Base-by-base conservation (phyloP, 1,140 invertebrate genomes). In the Orius laevigatus region DNA sequence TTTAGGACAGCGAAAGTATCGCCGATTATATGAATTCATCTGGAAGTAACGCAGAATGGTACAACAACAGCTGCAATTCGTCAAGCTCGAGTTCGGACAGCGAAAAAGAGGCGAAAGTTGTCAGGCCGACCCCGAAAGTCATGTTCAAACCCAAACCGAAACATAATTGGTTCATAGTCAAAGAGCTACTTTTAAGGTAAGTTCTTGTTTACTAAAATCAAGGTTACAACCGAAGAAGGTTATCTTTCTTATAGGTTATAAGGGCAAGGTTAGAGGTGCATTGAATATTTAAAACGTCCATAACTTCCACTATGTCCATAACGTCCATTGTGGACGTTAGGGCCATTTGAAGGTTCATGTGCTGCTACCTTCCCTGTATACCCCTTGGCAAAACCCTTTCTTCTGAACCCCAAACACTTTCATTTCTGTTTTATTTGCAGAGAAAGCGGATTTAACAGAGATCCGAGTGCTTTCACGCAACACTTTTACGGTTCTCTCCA, bases 401-500 rank as follows among this genome's bases (percentile, higher is more conserved):
- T n/a, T n/a, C n/a, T n/a, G n/a, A n/a, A n/a, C n/a, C n/a, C n/a
- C n/a, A n/a, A n/a, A n/a, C n/a, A n/a, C n/a, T 16, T 16, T 5
- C 3, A 38, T 38, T 71, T 46, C 62, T 67, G 58, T 76, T 78
- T 64, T 55, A 78, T 50, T 61, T 72, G 39, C 71, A 71, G 79
- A 35, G 76, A 83, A 58, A 68, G 73, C 55, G 76, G 76, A 25
- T 59, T 50, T 60, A 63, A 46, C 68, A 71, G 54, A 61, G 64
- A 55, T 45, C 67, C 70, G 57, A 65, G 72, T 34, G 61, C 73
- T 35, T 86, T 88, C 62, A 70, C 76, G 46, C 68, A 73, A 40
- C 70, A 74, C 33, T 86, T 80, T 63, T 87, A 87, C 59, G 81
- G 79, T 6, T 90, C 87, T 15, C 66, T 90, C 18, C 76, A 84